Percentiles rank a stretch among this genome's conserved stretches.
Conservation (phyloP, 1,140 invertebrate species). For the Phymastichus coffea region DNA sequence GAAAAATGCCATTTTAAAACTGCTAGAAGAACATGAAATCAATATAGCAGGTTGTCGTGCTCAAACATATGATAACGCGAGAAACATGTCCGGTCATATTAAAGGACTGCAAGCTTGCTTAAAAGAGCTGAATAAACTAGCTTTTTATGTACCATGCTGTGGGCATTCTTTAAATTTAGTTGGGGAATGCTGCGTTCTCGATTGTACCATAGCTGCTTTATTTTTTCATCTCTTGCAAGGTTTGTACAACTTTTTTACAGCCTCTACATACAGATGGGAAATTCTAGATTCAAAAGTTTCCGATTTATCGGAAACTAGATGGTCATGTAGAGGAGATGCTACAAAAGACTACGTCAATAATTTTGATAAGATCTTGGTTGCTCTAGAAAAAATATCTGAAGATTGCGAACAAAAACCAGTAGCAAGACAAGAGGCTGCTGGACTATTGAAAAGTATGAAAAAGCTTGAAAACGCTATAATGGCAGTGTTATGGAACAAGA, state of each 20-base stretch:
- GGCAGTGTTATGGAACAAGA: slow-evolving; percentile 16
- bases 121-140: background rate
- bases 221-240: slow-evolving; percentile 20
- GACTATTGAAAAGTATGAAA: background rate
- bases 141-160: slow-evolving; percentile 20
- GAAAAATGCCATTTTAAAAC: background rate
- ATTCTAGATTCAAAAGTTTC: background rate
- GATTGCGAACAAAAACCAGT: slow-evolving; percentile 4
- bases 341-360: background rate
- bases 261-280: slow-evolving; percentile 16
- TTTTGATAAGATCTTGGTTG: background rate
- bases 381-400: background rate
- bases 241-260: slow-evolving; percentile 25
- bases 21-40: slow-evolving; percentile 13
- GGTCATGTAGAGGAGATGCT: slow-evolving; percentile 7
- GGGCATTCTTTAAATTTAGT: slow-evolving; percentile 24
- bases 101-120: slow-evolving; percentile 15
- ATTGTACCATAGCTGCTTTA: slow-evolving; percentile 1
- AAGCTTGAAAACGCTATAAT: slow-evolving; percentile 12
- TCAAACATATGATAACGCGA: slow-evolving; percentile 24
- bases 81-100: too few species aligned
- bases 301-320: slow-evolving; percentile 6
- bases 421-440: background rate
- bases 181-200: background rate
- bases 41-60: slow-evolving; percentile 23